Conservation (phyloP, 2,888 invertebrate genomes). For the Dorcus parallelipipedus region DNA sequence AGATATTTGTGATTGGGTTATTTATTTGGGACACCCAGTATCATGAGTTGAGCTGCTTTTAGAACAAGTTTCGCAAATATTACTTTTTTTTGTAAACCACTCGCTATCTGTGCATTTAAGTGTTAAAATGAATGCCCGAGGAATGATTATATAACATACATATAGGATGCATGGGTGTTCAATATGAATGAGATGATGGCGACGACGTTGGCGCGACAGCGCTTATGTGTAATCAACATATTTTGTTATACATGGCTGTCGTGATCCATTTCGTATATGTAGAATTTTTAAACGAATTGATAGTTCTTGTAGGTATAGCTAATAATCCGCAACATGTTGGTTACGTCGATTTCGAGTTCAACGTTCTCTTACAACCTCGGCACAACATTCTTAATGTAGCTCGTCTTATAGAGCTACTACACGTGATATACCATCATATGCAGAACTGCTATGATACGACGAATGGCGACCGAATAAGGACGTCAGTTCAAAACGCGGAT, state of each 20-base stretch:
- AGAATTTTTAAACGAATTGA: conserved; percentile 15
- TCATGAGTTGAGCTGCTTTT: too few relatives aligned
- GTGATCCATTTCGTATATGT: conserved; percentile 12
- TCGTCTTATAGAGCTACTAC: conserved; percentile 22
- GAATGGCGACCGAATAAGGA: neutral
- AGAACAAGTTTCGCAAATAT: too few relatives aligned
- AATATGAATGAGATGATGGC: neutral
- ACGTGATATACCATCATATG: conserved; percentile 21
- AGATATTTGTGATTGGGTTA: too few relatives aligned
- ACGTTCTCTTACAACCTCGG: conserved; percentile 24
- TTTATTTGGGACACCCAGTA: too few relatives aligned
- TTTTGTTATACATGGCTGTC: conserved; percentile 10
- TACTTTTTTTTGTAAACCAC: too few relatives aligned
- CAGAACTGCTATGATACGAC: conserved; percentile 9
- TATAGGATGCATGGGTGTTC: neutral
- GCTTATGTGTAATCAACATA: conserved; percentile 13
- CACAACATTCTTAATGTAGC: conserved; percentile 23
- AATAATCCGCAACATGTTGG: conserved; percentile 17
- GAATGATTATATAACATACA: neutral
- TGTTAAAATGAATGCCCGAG: neutral
- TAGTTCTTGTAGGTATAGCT: conserved; percentile 13
- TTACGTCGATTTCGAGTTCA: conserved; percentile 21
- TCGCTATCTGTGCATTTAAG: too few relatives aligned
- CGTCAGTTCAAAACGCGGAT: neutral
- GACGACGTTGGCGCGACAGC: neutral